phyloP scores from a whole-genome alignment of 92 coral and sea anemone species.

The Montipora capitata region DNA sequence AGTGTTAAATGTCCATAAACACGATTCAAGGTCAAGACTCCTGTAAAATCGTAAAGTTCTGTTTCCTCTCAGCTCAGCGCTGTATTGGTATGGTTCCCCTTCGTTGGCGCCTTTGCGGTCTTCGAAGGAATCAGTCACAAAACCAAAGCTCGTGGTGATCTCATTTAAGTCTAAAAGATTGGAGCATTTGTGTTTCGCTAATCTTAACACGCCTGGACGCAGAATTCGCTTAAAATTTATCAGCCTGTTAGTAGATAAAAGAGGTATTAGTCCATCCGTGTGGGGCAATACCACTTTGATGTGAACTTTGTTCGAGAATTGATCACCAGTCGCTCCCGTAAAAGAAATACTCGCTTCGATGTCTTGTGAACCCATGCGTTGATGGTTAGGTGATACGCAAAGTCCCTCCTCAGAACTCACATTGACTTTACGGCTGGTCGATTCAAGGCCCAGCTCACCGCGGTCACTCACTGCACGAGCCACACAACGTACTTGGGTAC shows the following conservation, averaged over 20 bases:
- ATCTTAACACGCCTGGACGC: slow-evolving; percentile 85
- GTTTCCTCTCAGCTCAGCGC: slow-evolving; percentile 86
- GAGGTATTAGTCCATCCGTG: slow-evolving; percentile 93
- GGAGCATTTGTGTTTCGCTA: slow-evolving; percentile 94
- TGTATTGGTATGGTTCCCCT: slow-evolving; percentile 94
- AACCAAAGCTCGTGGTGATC: slow-evolving; percentile 85
- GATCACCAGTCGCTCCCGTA: slow-evolving; percentile 85
- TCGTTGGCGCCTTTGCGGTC: slow-evolving; percentile 67
- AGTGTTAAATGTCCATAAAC: slow-evolving; percentile 96
- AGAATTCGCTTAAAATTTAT: slow-evolving; percentile 80
- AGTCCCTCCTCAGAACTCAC: slow-evolving; percentile 83
- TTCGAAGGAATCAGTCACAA: slow-evolving; percentile 73
- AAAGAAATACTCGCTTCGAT: slow-evolving; percentile 90
- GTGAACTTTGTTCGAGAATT: slow-evolving; percentile 91
- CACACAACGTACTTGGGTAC: slow-evolving; percentile 87
- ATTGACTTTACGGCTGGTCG: slow-evolving; percentile 80
- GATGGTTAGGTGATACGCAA: slow-evolving; percentile 86
- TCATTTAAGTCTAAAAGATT: slow-evolving; percentile 84
- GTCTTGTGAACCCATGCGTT: slow-evolving; percentile 90
- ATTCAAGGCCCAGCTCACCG: slow-evolving; percentile 91
- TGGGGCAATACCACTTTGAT: slow-evolving; percentile 92
- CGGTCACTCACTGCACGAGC: slow-evolving; percentile 90
- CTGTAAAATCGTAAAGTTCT: slow-evolving; percentile 89
- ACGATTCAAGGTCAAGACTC: slow-evolving; percentile 94
- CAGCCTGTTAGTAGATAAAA: slow-evolving; percentile 87